Percentiles rank a stretch among this genome's conserved stretches.
These are phyloP conservation scores for Syndactyla subalaris DNA, from an alignment of 2,797 vertebrate species.

Conservation along the genomic window DNA sequence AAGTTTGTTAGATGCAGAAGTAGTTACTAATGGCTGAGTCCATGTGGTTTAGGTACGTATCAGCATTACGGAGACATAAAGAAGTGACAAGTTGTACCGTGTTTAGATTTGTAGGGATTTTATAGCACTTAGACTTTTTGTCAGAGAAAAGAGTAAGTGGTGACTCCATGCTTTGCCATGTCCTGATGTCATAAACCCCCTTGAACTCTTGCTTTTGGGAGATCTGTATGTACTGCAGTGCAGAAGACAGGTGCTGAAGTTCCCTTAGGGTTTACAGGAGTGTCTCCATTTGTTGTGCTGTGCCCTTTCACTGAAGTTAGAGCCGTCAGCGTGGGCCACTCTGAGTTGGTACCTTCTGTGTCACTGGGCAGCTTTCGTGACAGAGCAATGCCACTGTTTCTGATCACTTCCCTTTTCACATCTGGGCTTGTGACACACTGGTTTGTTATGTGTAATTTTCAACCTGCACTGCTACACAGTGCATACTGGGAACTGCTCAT, in stretches of 20 bases:
- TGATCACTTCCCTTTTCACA: not conserved
- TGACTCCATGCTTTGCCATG: not conserved
- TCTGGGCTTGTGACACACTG: not conserved
- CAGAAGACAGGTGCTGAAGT: accelerated
- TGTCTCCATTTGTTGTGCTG: not conserved
- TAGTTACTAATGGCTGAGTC: not conserved
- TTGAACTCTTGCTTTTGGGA: not conserved
- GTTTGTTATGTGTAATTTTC: accelerated
- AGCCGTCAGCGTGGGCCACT: accelerated
- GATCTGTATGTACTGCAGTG: no score
- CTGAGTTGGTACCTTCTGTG: accelerated
- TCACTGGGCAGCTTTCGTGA: not conserved
- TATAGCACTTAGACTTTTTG: not conserved
- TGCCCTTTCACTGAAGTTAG: accelerated
- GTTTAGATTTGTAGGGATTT: not conserved
- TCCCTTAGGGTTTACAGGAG: not conserved
- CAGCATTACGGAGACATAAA: not conserved
- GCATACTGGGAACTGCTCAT: not conserved
- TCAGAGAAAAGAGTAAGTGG: not conserved
- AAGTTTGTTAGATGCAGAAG: not conserved
- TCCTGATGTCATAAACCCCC: not conserved
- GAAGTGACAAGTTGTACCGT: not conserved
- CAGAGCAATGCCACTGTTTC: not conserved
- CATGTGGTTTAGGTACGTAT: not conserved
- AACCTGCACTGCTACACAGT: not conserved